phyloP scores from a whole-genome alignment of 2,797 vertebrate genomes.

The Hyperoplus immaculatus region DNA sequence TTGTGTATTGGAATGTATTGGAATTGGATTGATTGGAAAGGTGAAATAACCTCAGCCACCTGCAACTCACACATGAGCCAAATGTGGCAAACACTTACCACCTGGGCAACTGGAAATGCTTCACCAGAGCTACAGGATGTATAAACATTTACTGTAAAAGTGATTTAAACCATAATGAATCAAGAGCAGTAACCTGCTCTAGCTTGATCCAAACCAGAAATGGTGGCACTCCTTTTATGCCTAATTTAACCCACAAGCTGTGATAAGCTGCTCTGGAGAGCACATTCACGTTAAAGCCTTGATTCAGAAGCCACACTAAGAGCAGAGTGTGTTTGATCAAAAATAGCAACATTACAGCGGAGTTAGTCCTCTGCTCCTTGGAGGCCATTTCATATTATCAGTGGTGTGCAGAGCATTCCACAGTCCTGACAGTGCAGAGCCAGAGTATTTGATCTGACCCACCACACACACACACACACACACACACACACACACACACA shows the following conservation, averaged over 20 bases:
- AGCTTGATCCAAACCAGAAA: conserved; percentile 46
- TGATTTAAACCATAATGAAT: conserved; percentile 39
- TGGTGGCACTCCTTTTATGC: conserved; percentile 53
- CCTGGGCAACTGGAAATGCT: background rate
- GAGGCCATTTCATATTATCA: conserved; percentile 63
- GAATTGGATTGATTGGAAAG: background rate
- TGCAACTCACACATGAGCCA: background rate
- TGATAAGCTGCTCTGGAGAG: conserved; percentile 60
- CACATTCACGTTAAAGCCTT: conserved; percentile 54
- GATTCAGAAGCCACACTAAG: conserved; percentile 71
- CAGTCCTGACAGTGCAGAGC: conserved; percentile 53
- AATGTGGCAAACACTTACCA: background rate
- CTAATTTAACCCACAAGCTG: conserved; percentile 59
- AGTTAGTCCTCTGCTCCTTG: conserved; percentile 29
- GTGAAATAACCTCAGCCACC: background rate
- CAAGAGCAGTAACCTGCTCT: conserved; percentile 17
- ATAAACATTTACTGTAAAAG: conserved; percentile 17
- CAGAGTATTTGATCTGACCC: conserved; percentile 58
- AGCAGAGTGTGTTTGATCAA: conserved; percentile 64
- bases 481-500: background rate
- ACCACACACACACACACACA: conserved; percentile 17
- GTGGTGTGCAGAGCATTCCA: conserved; percentile 57
- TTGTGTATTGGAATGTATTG: background rate
- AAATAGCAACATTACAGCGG: conserved; percentile 59
- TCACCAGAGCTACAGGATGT: background rate